Evolutionary conservation across 1,140 invertebrate genomes (phyloP), one percentile per base, ranked within the genome.

Genomic region (Drosophila neocordata): DNA sequence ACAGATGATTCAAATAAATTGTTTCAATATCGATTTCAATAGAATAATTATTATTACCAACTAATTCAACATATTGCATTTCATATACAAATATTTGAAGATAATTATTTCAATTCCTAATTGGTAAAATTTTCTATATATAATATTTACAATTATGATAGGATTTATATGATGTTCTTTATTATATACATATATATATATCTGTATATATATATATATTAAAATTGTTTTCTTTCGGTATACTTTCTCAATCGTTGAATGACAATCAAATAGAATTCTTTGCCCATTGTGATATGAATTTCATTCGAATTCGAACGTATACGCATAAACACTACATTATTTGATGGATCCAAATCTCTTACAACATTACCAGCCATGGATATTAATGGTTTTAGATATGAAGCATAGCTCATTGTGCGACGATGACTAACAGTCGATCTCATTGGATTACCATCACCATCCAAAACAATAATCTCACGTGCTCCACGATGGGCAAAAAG

Each of bases 191-290:
- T 6, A 31, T 31, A 31, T 7, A 31, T 31, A 31, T 6, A 31
- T 31, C 4, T 3, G 27, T 31, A 31, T 31, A 31, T 31, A 31
- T 24, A 24, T 6, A 31, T 31, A 31, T 31, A 31, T 6, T 31
- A 31, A 31, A 6, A 31, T 31, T 1, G 4, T 5, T 1, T 5
- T 7, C 27, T 31, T 4, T 48, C 15, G 2, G 3, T 48, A 4
- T 48, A 18, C 31, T 18, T 68, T 13, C 13, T 61, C 7, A 87
- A 27, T 13, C 37, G 51, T 7, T 48, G 41, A 18, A 48, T 12
- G 7, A 48, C 41, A 48, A 48, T 48, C 41, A 48, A 48, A 20
- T 20, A 20, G 41, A 48, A 48, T 48, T 2, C 41, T 48, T 20
- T 48, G 15, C 15, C 41, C 41, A 48, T 20, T 8, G 41, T 20